Evolutionary conservation across 2,797 vertebrate genomes (phyloP).

Genomic region (Centropyge bicolor): DNA sequence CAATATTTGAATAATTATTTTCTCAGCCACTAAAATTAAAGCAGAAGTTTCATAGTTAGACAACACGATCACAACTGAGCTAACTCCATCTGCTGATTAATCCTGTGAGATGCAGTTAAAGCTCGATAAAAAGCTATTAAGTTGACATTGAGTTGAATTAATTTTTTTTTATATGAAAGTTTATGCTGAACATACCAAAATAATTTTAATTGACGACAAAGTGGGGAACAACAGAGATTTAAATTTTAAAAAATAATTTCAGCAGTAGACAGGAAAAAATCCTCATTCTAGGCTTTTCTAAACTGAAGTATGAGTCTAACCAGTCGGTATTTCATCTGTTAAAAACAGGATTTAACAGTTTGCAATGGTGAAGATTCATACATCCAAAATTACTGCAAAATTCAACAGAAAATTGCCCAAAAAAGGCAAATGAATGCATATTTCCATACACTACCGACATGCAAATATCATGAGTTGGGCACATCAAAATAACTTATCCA

Average conservation of each 20-base stretch:
- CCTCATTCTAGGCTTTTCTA: too few relatives aligned
- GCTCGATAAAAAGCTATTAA: neutral
- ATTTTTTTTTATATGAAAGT: neutral
- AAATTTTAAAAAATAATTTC: neutral
- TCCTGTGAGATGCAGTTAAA: neutral
- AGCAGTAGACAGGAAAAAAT: neutral
- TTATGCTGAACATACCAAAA: neutral
- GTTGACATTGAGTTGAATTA: neutral
- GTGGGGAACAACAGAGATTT: neutral
- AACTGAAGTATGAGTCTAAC: neutral
- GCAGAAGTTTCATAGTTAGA: slow-evolving; percentile 13
- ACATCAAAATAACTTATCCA: neutral
- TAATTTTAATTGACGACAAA: neutral
- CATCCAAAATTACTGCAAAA: neutral
- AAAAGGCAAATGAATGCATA: neutral
- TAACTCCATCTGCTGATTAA: slow-evolving; percentile 3
- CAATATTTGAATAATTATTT: neutral
- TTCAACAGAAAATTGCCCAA: neutral
- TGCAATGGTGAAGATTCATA: neutral
- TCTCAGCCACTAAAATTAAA: neutral
- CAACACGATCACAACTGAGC: neutral
- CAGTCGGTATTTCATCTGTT: neutral
- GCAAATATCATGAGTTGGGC: neutral
- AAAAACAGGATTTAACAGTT: neutral
- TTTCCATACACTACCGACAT: neutral